A percentile compares a stretch with the other conserved stretches of the same genome.
These are phyloP conservation scores for Diadromus collaris DNA, from an alignment of 2,888 invertebrate genomes.

Conservation along the genomic window DNA sequence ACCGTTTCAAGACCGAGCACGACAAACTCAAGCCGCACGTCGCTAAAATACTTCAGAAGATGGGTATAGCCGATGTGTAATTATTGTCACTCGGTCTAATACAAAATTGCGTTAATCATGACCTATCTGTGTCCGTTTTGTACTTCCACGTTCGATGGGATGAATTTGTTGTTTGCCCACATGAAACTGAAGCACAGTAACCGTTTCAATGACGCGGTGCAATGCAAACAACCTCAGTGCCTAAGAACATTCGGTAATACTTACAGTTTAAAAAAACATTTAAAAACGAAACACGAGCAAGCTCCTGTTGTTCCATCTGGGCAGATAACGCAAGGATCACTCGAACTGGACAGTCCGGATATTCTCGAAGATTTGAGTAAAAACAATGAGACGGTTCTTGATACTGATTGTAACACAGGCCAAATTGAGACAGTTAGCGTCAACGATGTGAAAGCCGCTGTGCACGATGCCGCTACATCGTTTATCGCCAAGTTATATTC, in stretches of 20 bases:
- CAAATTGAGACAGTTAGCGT: conserved; percentile 22
- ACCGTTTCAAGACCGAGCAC: conserved; percentile 29
- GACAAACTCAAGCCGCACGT: conserved; percentile 29
- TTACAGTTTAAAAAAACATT: conserved; percentile 21
- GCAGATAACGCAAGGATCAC: conserved; percentile 4
- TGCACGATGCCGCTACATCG: conserved; percentile 9
- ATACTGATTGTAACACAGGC: background rate
- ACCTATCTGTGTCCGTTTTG: conserved; percentile 1
- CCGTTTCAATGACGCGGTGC: conserved; percentile 14
- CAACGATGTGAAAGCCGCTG: conserved; percentile 12
- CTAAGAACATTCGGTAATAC: conserved; percentile 14
- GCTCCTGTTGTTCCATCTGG: background rate
- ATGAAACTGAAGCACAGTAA: conserved; percentile 12
- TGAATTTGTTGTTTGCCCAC: conserved; percentile 15
- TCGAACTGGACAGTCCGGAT: background rate
- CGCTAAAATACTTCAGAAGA: conserved; percentile 28
- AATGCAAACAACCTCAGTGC: conserved; percentile 6
- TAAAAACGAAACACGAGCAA: conserved; percentile 17
- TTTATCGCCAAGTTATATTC: conserved; percentile 45
- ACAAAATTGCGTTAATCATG: conserved; percentile 10
- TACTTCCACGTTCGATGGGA: background rate
- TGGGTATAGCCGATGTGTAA: conserved; percentile 16
- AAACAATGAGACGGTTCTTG: background rate
- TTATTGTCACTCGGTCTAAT: background rate
- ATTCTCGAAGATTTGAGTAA: background rate